Base-by-base conservation (phyloP, 2,888 invertebrate species). In the Microctonus aethiopoides region DNA sequence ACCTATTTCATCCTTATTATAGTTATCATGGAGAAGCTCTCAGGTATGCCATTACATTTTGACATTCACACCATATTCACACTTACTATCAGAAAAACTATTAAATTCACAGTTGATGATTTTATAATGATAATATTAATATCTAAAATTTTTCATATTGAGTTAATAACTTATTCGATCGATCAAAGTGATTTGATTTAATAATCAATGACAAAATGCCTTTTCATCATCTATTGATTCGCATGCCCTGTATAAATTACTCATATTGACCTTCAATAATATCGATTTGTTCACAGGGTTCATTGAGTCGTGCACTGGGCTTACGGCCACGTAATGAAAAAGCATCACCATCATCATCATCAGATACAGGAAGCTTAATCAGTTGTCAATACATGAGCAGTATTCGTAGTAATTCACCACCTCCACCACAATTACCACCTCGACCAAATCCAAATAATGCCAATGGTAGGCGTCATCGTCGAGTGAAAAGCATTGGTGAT, bases 401-500 rank as follows among this genome's bases (percentile, higher is more conserved):
- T 67, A 76, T 83, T 3, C 82, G 85, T 2, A 90, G 90, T 73
- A 89, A 89, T 11, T 90, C 90, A 13, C 90, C 90, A 6, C 90
- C 90, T 0, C 90, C 90, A 0, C 87, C 89, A 29, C 90, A 89
- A 63, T 76, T 83, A 10, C 86, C 82, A 1, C 87, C 82, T 0
- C 75, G 84, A 62, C 87, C 81, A 13, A 80, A 72, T 75, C 75
- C 79, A 32, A 78, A 76, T 71, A 78, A 77, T 34, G 68, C 73
- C 32, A 88, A 88, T 74, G 89, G 89, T 77, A 90, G 89, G 76
- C 87, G 91, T 60, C 92, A 92, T 77, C 87, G 92, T 20, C 88
- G 93, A 13, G 92, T 92, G 39, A 92, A 92, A 79, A 92, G 92
- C 80, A 93, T 93, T 76, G 92, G 93, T 2, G 93, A 93, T 84